Evolutionary conservation across 1,140 invertebrate species (phyloP).

Genomic region (Nasonia longicornis): DNA sequence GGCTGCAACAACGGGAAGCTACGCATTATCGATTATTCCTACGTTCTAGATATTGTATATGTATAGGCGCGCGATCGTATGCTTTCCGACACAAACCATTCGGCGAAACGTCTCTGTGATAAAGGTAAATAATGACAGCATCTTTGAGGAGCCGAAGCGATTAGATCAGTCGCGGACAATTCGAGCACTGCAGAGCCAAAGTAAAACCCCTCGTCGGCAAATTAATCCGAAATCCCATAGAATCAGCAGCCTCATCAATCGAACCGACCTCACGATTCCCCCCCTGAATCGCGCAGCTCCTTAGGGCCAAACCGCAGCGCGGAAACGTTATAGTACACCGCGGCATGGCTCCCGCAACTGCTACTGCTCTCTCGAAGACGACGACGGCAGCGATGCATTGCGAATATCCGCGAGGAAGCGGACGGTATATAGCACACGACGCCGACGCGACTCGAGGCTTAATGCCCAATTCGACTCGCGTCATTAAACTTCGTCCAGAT

Average conservation of each 20-base stretch:
- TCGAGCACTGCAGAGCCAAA: neutral
- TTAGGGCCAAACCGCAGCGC: slow-evolving; percentile 26
- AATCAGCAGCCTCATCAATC: slow-evolving; percentile 10
- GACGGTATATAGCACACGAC: slow-evolving; percentile 4
- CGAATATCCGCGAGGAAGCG: slow-evolving; percentile 18
- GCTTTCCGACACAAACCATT: too few relatives aligned
- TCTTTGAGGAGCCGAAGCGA: neutral
- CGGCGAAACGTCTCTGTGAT: too few relatives aligned
- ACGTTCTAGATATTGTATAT: too few relatives aligned
- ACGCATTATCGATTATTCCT: too few relatives aligned
- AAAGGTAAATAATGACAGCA: too few relatives aligned
- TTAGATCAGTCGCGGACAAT: neutral
- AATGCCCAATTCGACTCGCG: slow-evolving; percentile 38
- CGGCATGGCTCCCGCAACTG: neutral
- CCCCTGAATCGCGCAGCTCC: neutral
- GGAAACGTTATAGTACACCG: neutral
- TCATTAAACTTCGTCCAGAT: slow-evolving; percentile 43
- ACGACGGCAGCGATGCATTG: slow-evolving; percentile 6
- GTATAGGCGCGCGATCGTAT: too few relatives aligned
- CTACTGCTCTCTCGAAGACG: neutral
- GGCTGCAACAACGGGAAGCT: too few relatives aligned
- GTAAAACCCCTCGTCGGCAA: neutral
- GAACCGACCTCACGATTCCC: neutral
- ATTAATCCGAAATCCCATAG: neutral
- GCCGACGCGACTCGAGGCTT: neutral